Percentiles rank a stretch among this genome's conserved stretches.
These are phyloP conservation scores for Neoarius graeffei DNA, from an alignment of 2,113 vertebrate genomes.

Conservation along the genomic window DNA sequence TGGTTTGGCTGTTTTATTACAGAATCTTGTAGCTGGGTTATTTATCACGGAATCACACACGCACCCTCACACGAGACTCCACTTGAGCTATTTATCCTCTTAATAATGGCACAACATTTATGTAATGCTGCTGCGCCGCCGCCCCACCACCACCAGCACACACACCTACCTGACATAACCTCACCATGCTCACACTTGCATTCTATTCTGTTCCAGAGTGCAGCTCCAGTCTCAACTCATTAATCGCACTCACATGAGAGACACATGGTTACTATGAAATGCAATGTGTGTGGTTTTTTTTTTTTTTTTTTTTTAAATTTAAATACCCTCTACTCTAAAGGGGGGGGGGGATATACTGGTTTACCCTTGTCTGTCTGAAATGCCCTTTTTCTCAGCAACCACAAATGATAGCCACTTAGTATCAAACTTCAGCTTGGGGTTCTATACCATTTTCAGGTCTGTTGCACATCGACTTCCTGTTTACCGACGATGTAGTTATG, in stretches of 20 bases:
- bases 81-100: slow-evolving; percentile 18
- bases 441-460: too few relatives aligned
- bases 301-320: neutral
- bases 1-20: neutral
- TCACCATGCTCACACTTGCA: neutral
- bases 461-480: too few relatives aligned
- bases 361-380: too few relatives aligned
- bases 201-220: neutral
- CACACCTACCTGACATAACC: neutral
- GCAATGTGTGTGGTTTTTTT: too few relatives aligned
- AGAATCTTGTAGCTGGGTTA: neutral
- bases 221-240: slow-evolving; percentile 24
- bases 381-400: too few relatives aligned
- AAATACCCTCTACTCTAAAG: neutral
- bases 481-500: too few relatives aligned
- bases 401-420: too few relatives aligned
- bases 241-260: slow-evolving; percentile 54
- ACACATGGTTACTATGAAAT: neutral
- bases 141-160: neutral
- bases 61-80: neutral
- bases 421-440: too few relatives aligned
- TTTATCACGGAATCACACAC: neutral
- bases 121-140: neutral
- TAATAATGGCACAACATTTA: neutral
- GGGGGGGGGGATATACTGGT: too few relatives aligned